Base-by-base conservation (phyloP, 1,140 invertebrate species). In the Rhyzopertha dominica region DNA sequence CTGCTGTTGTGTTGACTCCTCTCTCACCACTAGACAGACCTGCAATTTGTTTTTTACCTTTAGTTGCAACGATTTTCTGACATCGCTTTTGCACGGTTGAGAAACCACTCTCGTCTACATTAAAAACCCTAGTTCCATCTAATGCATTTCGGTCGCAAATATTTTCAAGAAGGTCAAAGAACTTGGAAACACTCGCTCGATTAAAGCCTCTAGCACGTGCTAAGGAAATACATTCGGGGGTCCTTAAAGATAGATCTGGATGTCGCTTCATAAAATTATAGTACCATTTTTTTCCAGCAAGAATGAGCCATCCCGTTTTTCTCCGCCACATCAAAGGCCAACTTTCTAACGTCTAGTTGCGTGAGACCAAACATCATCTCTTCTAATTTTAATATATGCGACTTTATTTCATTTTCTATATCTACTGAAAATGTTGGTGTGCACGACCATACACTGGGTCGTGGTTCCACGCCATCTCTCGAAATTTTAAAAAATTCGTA, bases 131-230 rank as follows among this genome's bases (percentile, higher is more conserved):
- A 26, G 51, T 42, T 13, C 47, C 16, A 41, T 43, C 28, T 34
- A 58, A 60, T 8, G 47, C 48, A 40, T 54, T 16, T 43, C 47
- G 20, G 54, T 62, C 35, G 53, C 63, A 36, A 2, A 67, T 55
- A 13, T 2, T 49, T 16, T 36, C 16, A 10, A 67, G 37, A 51
- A 66, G 65, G 22, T 54, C 42, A 50, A 49, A 58, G 49, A 65
- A 64, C 30, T n/a, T 18, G 17, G 51, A 23, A 10, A 69, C 67
- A 31, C 66, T 70, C 23, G 10, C 51, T 53, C 48, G 59, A 55
- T 75, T 76, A 47, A 74, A 74, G 31, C 60, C 65, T 9, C 65
- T 68, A 9, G 67, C 67, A 43, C 70, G 56, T 16, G 69, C 56
- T 8, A 70, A 43, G 35, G 69, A 71, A 10, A 69, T 71, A 44